Conservation (phyloP, 2,113 vertebrate species). For the Copsychus sechellarum region DNA sequence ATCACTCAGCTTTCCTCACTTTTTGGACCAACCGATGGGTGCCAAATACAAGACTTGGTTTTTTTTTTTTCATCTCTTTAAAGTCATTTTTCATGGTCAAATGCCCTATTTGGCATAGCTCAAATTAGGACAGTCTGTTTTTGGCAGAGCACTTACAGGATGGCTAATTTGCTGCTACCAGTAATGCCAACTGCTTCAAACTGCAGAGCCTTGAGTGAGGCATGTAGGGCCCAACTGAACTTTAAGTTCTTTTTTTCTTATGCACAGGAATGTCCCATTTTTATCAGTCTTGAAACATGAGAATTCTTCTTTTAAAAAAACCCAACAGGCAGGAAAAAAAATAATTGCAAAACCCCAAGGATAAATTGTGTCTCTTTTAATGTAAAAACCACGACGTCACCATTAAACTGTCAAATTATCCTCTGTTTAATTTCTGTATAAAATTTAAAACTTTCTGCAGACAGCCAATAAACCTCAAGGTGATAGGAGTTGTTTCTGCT, state of each 20-base stretch:
- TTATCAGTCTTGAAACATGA: conserved; percentile 10
- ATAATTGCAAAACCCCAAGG: neutral
- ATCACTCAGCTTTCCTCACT: neutral
- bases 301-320: neutral
- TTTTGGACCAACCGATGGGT: neutral
- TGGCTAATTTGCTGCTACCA: neutral
- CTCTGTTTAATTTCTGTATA: conserved; percentile 21
- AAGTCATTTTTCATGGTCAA: conserved; percentile 12
- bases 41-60: neutral
- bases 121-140: neutral
- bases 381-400: neutral
- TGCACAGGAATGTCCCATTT: neutral
- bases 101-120: conserved; percentile 4
- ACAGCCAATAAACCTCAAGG: conserved; percentile 45
- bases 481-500: conserved; percentile 34
- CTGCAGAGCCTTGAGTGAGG: neutral
- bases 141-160: neutral
- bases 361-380: conserved; percentile 26
- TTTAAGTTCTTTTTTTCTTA: neutral
- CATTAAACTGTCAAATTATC: conserved; percentile 54
- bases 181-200: neutral
- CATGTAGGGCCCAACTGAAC: neutral
- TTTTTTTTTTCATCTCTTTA: neutral
- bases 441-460: conserved; percentile 27
- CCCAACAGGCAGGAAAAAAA: neutral